Evolutionary conservation across 2,113 vertebrate genomes (phyloP), one percentile per base, ranked within the genome.

Genomic region (Phrynocephalus versicolor): DNA sequence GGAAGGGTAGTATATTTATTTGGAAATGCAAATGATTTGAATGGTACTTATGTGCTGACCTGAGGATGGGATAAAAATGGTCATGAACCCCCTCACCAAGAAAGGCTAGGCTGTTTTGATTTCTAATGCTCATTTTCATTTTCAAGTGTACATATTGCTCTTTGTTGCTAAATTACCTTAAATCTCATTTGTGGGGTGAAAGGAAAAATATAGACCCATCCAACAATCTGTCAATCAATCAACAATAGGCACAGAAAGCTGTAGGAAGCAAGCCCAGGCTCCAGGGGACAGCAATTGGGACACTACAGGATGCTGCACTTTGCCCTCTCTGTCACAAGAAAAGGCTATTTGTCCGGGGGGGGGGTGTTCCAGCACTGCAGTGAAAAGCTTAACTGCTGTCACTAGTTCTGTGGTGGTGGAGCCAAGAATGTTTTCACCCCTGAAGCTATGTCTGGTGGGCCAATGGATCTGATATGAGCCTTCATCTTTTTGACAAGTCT

Each of bases 1-100:
- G 64, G 25, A 65, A 30, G 8, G 8, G 13, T 14, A 16, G 33
- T 16, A 70, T 70, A 6, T 33, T 70, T 65, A 64, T 69, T 90
- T 60, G 37, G 27, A 57, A 35, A 78, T 91, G 81, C 86, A 0
- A 0, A 65, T 64, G 84, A 84, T 89, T 9, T 87, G 88, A 90
- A 89, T 85, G 90, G 85, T 91, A 94, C 73, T 82, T 75, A 80
- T 91, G 80, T 0, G 0, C 78, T 93, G 90, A 94, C 45, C 45
- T 51, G 45, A 93, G 92, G 91, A 91, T 88, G 30, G 45, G 45
- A 51, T 10, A 51, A 51, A 51, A 51, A 51, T 10, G 10, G 10
- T 51, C 10, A 6, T 5, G 5, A 51, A 51, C 45, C 10, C 45
- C 45, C 45, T 51, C n/a, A 51, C 45, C 45, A 51, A 10, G 45